phyloP scores from a whole-genome alignment of 2,797 vertebrate genomes.

The Phalanger gymnotis region DNA sequence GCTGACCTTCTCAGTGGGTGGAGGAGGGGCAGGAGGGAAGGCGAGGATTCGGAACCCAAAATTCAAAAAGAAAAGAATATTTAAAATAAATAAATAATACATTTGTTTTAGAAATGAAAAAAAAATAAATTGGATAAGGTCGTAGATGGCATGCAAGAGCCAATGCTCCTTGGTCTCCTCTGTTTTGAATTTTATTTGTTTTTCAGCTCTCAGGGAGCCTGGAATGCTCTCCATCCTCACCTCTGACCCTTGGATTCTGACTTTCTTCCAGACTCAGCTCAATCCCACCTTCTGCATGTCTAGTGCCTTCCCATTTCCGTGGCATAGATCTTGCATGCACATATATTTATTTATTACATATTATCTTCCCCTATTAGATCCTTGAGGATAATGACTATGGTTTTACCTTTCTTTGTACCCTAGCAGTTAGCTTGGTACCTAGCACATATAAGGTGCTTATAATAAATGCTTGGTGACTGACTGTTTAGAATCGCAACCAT shows the following conservation, averaged over 20 bases:
- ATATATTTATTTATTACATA: too few relatives aligned
- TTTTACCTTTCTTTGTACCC: not conserved
- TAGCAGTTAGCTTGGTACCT: not conserved
- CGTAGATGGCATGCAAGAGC: too few relatives aligned
- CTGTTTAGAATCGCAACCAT: not conserved
- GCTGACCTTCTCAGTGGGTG: not conserved
- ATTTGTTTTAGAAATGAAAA: not conserved
- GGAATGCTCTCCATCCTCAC: too few relatives aligned
- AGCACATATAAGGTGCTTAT: not conserved
- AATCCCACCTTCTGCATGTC: too few relatives aligned
- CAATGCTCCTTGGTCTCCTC: too few relatives aligned
- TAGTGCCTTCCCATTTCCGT: not conserved
- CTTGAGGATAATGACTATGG: not conserved
- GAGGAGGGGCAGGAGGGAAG: not conserved
- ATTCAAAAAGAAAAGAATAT: not conserved
- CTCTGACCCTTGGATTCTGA: too few relatives aligned
- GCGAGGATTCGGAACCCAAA: not conserved
- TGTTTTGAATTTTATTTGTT: too few relatives aligned
- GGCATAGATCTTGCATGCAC: not conserved
- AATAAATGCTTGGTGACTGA: not conserved
- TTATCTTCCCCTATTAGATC: not conserved
- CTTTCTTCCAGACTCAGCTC: too few relatives aligned
- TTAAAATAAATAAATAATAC: not conserved
- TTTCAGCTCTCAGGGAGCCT: too few relatives aligned
- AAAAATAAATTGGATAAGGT: not conserved